Percentiles rank a stretch among this genome's conserved stretches.
Conservation (phyloP, 1,140 invertebrate species). For the Semibalanus balanoides region DNA sequence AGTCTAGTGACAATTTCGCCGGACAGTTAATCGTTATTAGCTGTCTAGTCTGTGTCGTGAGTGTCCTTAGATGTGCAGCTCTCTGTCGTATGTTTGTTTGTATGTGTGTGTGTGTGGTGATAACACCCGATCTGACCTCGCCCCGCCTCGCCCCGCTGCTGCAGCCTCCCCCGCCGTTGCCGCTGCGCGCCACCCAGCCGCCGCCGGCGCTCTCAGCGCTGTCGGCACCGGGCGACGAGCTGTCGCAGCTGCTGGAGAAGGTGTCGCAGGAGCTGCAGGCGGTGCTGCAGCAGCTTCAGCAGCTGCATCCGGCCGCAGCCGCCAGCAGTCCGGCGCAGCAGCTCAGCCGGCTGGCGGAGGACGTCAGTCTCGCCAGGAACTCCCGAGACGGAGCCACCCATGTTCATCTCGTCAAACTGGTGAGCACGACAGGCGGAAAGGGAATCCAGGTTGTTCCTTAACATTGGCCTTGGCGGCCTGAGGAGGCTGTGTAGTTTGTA, state of each 20-base stretch:
- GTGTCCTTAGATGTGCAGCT: too few species aligned
- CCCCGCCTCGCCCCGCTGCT: too few species aligned
- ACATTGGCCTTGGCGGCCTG: too few species aligned
- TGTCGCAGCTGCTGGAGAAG: background rate
- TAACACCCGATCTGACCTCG: background rate
- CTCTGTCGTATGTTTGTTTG: too few species aligned
- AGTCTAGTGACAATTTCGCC: too few species aligned
- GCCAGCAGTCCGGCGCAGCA: background rate
- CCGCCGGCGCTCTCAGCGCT: background rate
- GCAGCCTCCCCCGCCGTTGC: background rate
- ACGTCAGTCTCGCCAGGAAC: background rate
- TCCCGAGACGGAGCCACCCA: background rate
- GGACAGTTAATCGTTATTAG: too few species aligned
- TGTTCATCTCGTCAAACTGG: background rate
- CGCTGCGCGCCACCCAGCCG: constrained; percentile 4
- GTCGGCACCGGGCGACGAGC: background rate
- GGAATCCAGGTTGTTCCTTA: too few species aligned
- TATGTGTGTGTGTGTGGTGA: too few species aligned
- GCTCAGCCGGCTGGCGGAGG: background rate
- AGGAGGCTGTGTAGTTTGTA: too few species aligned
- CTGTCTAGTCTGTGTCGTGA: too few species aligned
- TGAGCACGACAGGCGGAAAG: too few species aligned
- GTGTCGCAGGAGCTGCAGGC: background rate
- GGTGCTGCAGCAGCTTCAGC: background rate
- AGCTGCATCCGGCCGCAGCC: background rate